Evolutionary conservation across 2,888 invertebrate genomes (phyloP).

Genomic region (Leucophenga montana): DNA sequence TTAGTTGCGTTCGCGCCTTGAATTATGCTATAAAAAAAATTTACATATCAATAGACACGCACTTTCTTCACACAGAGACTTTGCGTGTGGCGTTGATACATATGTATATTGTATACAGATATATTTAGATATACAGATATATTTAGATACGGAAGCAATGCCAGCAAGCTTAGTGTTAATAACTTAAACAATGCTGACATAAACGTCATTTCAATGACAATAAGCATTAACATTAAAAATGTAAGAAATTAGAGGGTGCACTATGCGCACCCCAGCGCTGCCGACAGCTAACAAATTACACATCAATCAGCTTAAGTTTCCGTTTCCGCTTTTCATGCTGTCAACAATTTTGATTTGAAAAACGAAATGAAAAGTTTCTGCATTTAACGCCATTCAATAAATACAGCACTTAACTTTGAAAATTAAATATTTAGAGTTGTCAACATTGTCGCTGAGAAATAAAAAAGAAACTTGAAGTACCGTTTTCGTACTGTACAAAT

Average conservation of each 20-base stretch:
- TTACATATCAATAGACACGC: constrained; percentile 42
- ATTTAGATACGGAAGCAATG: constrained; percentile 7
- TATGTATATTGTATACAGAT: too few relatives aligned
- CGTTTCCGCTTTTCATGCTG: constrained; percentile 7
- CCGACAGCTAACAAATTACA: not conserved
- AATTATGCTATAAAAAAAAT: constrained; percentile 41
- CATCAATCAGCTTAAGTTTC: constrained; percentile 15
- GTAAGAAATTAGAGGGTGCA: not conserved
- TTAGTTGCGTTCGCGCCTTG: constrained; percentile 31
- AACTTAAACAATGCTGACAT: constrained; percentile 31
- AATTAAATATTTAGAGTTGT: constrained; percentile 12
- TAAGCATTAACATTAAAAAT: constrained; percentile 12
- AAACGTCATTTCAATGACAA: constrained; percentile 14
- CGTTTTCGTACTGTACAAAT: too few relatives aligned
- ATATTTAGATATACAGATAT: constrained; percentile 24
- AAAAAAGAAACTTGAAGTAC: not conserved
- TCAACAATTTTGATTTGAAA: constrained; percentile 11
- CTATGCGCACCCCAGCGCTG: too few relatives aligned
- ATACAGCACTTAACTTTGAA: constrained; percentile 14
- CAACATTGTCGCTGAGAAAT: not conserved
- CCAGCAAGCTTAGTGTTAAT: constrained; percentile 23
- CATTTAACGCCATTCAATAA: not conserved
- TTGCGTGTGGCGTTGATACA: constrained; percentile 19
- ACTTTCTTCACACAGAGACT: constrained; percentile 1
- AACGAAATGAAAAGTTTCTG: not conserved